phyloP scores from a whole-genome alignment of 23 tunicate species.

The Styela plicata region DNA sequence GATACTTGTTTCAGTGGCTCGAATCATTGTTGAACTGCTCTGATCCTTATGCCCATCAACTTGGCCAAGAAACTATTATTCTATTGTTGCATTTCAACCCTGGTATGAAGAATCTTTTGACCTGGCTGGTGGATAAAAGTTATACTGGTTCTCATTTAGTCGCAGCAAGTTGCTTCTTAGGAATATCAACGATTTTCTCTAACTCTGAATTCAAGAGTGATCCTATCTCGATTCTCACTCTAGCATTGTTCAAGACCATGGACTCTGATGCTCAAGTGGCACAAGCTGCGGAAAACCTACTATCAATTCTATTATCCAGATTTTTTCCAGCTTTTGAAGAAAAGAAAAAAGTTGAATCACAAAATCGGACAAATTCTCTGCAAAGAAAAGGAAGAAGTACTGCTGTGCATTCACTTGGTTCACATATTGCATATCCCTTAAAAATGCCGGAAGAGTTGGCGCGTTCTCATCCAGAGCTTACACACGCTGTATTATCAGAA shows the following conservation, averaged over 20 bases:
- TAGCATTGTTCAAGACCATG: conserved; percentile 48
- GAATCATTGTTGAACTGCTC: conserved; percentile 48
- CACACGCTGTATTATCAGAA: conserved; percentile 50
- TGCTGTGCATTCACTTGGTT: background rate
- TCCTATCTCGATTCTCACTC: conserved; percentile 44
- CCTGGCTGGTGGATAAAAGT: conserved; percentile 82
- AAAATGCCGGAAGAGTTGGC: conserved; percentile 49
- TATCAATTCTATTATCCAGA: conserved; percentile 37
- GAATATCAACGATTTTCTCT: conserved; percentile 32
- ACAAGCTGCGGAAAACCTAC: conserved; percentile 56
- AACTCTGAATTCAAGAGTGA: background rate
- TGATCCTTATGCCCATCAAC: conserved; percentile 2
- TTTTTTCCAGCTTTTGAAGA: background rate
- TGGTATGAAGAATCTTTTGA: conserved; percentile 14
- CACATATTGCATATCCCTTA: conserved; percentile 3
- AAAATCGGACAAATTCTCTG: background rate
- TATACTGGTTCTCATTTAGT: conserved; percentile 62
- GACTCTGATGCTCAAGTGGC: conserved; percentile 28
- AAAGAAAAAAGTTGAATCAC: background rate
- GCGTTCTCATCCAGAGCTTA: conserved; percentile 43
- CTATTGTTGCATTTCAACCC: conserved; percentile 58
- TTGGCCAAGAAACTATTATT: conserved; percentile 61
- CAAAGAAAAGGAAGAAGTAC: background rate
- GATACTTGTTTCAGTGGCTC: conserved; percentile 68
- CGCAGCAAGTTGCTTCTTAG: conserved; percentile 56